These are phyloP conservation scores for Siniperca obscura DNA, from an alignment of 2,797 vertebrate genomes.

Conservation along the genomic window DNA sequence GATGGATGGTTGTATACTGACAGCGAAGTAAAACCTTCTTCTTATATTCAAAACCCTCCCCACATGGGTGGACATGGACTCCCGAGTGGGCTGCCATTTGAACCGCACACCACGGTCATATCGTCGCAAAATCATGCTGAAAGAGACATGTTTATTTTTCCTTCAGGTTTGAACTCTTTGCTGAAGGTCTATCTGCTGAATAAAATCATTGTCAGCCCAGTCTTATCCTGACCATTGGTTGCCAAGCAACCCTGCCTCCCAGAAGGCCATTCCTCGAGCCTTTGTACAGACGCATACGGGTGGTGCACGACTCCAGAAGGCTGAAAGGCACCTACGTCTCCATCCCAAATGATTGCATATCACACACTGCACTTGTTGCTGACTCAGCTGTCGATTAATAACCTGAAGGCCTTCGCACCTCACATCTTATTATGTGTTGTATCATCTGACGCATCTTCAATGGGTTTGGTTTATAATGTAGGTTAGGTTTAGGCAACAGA, in stretches of 20 bases:
- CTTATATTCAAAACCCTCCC: constrained; percentile 40
- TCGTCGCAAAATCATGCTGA: constrained; percentile 63
- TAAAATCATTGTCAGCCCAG: constrained; percentile 76
- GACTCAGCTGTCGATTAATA: constrained; percentile 59
- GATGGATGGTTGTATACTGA: constrained; percentile 2
- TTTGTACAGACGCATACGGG: constrained; percentile 65
- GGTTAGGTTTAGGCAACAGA: no score
- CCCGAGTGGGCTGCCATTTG: constrained; percentile 69
- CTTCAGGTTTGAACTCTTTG: constrained; percentile 78
- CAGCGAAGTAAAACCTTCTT: constrained; percentile 26
- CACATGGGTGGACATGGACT: constrained; percentile 29
- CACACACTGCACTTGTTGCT: constrained; percentile 64
- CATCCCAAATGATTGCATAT: constrained; percentile 48
- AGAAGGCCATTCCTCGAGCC: constrained; percentile 79
- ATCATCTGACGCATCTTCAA: constrained; percentile 20
- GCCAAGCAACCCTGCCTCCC: constrained; percentile 85
- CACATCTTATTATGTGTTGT: constrained; percentile 35
- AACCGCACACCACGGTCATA: constrained; percentile 52
- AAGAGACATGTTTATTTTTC: constrained; percentile 72
- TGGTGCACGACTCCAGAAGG: constrained; percentile 58
- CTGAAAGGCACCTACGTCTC: constrained; percentile 62
- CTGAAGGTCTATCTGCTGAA: constrained; percentile 77
- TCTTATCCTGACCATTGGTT: constrained; percentile 80
- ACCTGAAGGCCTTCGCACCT: constrained; percentile 23
- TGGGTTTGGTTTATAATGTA: constrained; percentile 8